phyloP scores from a whole-genome alignment of 2,113 vertebrate genomes.

The Ceratotherium simum region DNA sequence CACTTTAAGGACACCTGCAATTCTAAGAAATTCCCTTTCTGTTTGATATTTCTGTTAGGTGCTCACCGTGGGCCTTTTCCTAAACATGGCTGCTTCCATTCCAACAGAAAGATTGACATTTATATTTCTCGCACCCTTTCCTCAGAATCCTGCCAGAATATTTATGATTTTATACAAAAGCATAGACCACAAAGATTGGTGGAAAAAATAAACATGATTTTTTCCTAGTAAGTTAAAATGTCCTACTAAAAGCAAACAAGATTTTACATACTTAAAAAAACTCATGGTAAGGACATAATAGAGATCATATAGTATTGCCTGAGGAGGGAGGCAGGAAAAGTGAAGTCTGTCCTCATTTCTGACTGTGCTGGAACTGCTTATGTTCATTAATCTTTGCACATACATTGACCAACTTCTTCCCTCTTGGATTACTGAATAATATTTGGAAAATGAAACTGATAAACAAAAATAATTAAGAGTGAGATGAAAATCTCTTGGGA shows the following conservation, averaged over 20 bases:
- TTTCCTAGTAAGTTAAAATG: background rate
- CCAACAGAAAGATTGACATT: background rate
- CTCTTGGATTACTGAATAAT: background rate
- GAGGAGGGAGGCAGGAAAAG: background rate
- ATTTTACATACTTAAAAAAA: background rate
- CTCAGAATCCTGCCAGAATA: background rate
- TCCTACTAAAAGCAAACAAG: background rate
- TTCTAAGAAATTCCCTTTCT: background rate
- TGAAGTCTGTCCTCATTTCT: background rate
- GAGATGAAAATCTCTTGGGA: background rate
- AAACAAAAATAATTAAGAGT: background rate
- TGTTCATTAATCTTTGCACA: background rate
- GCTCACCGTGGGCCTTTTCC: background rate
- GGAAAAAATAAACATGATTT: background rate
- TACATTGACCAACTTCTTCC: background rate
- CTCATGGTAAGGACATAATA: background rate
- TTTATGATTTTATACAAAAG: background rate
- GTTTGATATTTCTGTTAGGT: background rate
- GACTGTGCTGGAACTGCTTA: background rate
- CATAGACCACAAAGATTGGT: background rate
- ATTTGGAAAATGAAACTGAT: background rate
- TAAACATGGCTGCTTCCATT: background rate
- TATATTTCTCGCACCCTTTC: background rate
- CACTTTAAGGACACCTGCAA: background rate
- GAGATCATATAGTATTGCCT: background rate